Evolutionary conservation across 2,888 invertebrate species (phyloP).

Genomic region (Tinea trinotella): DNA sequence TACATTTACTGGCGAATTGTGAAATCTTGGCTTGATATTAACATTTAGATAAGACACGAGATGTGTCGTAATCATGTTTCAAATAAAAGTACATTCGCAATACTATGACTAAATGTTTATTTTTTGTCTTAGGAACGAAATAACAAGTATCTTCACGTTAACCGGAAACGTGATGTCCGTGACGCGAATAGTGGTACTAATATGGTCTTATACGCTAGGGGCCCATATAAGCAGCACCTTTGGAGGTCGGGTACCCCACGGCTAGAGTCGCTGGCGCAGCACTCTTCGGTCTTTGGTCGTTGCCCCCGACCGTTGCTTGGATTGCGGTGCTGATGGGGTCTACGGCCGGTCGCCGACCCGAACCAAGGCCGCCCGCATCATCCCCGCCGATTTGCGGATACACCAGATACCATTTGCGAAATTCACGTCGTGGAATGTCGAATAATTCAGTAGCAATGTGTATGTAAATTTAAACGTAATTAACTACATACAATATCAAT

Average conservation of each 20-base stretch:
- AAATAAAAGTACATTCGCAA: too few relatives aligned
- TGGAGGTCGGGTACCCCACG: constrained; percentile 38
- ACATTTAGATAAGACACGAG: too few relatives aligned
- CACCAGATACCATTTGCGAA: constrained; percentile 29
- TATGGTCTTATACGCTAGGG: background rate
- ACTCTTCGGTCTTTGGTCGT: constrained; percentile 43
- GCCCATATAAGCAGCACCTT: constrained; percentile 25
- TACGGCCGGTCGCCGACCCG: constrained; percentile 71
- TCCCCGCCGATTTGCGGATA: constrained; percentile 50
- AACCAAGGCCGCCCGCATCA: constrained; percentile 68
- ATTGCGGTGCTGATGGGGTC: constrained; percentile 66
- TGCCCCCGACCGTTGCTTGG: constrained; percentile 70
- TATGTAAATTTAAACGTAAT: background rate
- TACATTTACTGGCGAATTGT: background rate
- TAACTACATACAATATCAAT: background rate
- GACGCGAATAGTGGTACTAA: background rate
- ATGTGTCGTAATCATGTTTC: too few relatives aligned
- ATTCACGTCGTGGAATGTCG: background rate
- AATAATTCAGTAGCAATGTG: background rate
- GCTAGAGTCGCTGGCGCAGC: constrained; percentile 44
- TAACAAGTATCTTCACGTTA: too few relatives aligned
- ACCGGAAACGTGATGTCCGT: background rate
- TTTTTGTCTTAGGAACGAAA: too few relatives aligned
- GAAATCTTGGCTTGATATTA: too few relatives aligned
- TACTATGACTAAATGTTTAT: too few relatives aligned